A percentile compares a stretch with the other conserved stretches of the same genome.
phyloP scores from a whole-genome alignment of 2,113 vertebrate genomes.

The Butorides virescens region DNA sequence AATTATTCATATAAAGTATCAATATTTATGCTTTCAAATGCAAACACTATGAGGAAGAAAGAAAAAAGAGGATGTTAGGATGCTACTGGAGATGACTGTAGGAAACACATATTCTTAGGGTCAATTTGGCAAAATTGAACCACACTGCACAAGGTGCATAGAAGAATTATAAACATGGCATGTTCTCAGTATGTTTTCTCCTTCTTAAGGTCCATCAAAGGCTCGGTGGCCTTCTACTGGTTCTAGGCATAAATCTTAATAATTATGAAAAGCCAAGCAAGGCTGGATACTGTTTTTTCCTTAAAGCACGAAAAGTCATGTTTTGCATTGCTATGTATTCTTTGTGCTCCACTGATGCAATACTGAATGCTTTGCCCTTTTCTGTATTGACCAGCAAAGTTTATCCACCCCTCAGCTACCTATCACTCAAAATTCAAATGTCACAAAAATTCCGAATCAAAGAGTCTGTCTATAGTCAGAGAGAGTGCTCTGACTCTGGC shows the following conservation, averaged over 20 bases:
- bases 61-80: background rate
- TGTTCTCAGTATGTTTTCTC: background rate
- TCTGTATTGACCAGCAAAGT: background rate
- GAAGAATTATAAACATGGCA: background rate
- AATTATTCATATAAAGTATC: background rate
- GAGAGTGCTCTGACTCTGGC: background rate
- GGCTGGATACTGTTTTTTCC: background rate
- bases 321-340: background rate
- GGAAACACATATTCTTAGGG: background rate
- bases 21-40: background rate
- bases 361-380: background rate
- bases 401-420: background rate
- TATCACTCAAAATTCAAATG: background rate
- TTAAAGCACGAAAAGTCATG: background rate
- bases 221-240: background rate
- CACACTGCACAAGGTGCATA: background rate
- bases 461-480: background rate
- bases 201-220: background rate
- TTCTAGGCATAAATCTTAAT: background rate
- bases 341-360: background rate
- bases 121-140: background rate
- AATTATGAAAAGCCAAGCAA: background rate
- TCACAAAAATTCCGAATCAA: background rate
- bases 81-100: background rate
- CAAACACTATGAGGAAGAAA: background rate